Evolutionary conservation across 2,888 invertebrate species (phyloP), one percentile per base, ranked within the genome.

Genomic region (Helicoverpa assulta): DNA sequence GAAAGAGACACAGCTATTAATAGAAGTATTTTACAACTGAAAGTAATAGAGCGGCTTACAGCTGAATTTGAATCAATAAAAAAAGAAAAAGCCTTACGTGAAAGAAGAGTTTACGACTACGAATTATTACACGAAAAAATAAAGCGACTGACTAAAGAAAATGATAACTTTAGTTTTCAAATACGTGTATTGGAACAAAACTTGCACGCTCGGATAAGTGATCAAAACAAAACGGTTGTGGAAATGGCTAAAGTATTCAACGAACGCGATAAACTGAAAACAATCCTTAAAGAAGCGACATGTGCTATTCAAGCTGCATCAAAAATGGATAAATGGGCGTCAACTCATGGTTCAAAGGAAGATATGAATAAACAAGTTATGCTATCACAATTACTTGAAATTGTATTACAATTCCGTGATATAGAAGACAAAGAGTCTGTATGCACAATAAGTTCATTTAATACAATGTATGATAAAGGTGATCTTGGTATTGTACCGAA

Each of bases 401-500:
- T 96, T 62, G 88, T 96, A 43, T 89, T 91, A n/a, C 92, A 94
- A 67, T 93, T 92, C 70, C 92, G 90, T 18, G 94, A 94, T 57
- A 85, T 93, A 14, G 88, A 93, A 75, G 89, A 87, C 26, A 86
- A 92, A 2, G 93, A 92, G 73, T 94, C 95, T 16, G 83, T 89
- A 67, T 91, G 92, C 21, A 94, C 96, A 55, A 85, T 94, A 47
- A 94, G 95, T 33, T 96, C 96, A 0, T 85, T 96, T 21, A 93
- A 91, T 1, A 95, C 94, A 37, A 92, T 96, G 18, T 97, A 97
- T 81, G 92, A 95, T 57, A 96, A 96, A 75, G 97, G 97, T 14
- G 97, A 97, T 87, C 95, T 97, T 68, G 97, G 97, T 7, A 97
- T 97, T 76, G 92, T 97, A 76, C 97, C 97, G 0, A 96, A 96